Percentiles rank a stretch among this genome's conserved stretches.
Conservation (phyloP, 1,140 invertebrate genomes). For the Arion vulgaris region DNA sequence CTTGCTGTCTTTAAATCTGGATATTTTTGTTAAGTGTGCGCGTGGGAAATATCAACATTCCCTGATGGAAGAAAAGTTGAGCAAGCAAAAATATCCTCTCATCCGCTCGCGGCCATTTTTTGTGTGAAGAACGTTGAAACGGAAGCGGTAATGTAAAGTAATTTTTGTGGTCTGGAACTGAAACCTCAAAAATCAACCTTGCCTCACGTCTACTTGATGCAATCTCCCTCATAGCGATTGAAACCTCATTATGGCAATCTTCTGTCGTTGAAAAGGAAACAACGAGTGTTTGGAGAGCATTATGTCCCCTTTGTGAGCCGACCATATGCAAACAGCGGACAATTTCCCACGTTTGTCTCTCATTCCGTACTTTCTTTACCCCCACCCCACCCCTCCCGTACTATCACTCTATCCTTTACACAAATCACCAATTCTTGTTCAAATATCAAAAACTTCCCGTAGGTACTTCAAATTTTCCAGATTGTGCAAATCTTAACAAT, state of each 20-base stretch:
- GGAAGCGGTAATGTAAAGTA: constrained; percentile 5
- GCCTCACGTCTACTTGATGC: neutral
- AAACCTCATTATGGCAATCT: constrained; percentile 3
- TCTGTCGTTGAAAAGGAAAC: neutral
- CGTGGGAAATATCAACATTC: constrained; percentile 13
- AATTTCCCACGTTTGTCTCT: neutral
- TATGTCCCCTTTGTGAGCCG: constrained; percentile 2
- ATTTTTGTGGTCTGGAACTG: constrained; percentile 7
- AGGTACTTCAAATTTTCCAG: neutral
- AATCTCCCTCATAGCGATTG: neutral
- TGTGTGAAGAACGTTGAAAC: neutral
- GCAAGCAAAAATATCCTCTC: neutral
- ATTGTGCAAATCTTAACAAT: neutral
- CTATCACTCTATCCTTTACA: neutral
- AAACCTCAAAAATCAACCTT: constrained; percentile 6
- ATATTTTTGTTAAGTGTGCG: constrained; percentile 1
- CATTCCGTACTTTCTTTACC: neutral
- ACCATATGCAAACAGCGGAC: neutral
- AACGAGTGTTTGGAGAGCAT: constrained; percentile 4
- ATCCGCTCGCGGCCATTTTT: neutral
- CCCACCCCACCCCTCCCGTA: no score
- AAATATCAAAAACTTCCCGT: neutral
- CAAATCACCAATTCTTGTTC: neutral
- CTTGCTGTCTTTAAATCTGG: neutral
- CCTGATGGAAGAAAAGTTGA: neutral